phyloP scores from a whole-genome alignment of 2,888 invertebrate species.

The Rhorus exstirpatorius region DNA sequence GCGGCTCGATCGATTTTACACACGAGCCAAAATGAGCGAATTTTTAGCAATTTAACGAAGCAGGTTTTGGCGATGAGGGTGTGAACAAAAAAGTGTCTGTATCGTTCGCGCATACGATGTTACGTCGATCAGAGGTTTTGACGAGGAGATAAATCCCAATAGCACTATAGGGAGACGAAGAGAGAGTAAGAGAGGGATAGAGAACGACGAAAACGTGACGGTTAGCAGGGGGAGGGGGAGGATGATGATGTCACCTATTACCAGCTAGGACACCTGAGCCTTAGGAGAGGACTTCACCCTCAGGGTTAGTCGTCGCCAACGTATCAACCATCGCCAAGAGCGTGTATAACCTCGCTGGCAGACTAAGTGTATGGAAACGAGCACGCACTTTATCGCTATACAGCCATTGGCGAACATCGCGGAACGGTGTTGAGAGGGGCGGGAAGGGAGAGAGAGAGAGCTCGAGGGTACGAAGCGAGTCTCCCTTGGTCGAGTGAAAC shows the following conservation, averaged over 20 bases:
- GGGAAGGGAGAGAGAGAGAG: conserved; percentile 7
- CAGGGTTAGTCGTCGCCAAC: conserved; percentile 49
- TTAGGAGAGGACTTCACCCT: conserved; percentile 69
- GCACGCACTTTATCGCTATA: conserved; percentile 79
- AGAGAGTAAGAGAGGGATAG: conserved; percentile 70
- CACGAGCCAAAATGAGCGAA: background rate
- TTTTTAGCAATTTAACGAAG: conserved; percentile 10
- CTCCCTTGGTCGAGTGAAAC: conserved; percentile 64
- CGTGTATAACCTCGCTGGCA: conserved; percentile 25
- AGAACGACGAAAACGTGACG: conserved; percentile 61
- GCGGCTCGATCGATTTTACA: conserved; percentile 52
- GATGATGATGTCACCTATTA: conserved; percentile 84
- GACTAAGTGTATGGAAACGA: conserved; percentile 80
- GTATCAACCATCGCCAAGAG: conserved; percentile 37
- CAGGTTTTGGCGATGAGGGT: conserved; percentile 1
- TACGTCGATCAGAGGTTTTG: conserved; percentile 84
- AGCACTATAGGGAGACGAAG: too few relatives aligned
- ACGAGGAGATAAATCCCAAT: conserved; percentile 74
- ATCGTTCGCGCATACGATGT: conserved; percentile 78
- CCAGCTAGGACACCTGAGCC: conserved; percentile 84
- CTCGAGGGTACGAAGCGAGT: conserved; percentile 22
- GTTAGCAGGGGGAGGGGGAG: conserved; percentile 45
- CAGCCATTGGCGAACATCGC: conserved; percentile 37
- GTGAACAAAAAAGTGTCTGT: conserved; percentile 63
- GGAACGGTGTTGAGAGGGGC: conserved; percentile 11